Base-by-base conservation (phyloP, 2,113 vertebrate genomes). In the Crypturellus undulatus region DNA sequence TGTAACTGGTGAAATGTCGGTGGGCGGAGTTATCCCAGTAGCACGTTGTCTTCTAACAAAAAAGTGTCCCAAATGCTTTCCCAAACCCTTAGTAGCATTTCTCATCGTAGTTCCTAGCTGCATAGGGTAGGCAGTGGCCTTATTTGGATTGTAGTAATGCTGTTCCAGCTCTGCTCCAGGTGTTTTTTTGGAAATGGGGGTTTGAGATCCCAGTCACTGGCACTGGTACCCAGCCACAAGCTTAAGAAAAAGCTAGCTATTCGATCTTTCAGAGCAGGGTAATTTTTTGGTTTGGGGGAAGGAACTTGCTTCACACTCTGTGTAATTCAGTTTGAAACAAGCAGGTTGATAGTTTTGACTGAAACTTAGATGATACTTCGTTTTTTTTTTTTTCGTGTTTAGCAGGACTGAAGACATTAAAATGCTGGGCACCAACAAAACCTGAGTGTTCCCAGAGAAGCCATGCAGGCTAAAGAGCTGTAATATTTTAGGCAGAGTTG, bases 41-140 rank as follows among this genome's bases (percentile, higher is more conserved):
- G 49, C 1, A 47, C 3, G 3, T 16, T 5, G 6, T 2, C 1
- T 25, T 14, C 65, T 47, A 26, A 7, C 7, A 9, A 5, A 6
- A 1, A 28, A 13, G 26, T 7, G 26, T 2, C 51, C 26, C 51
- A 54, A 54, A 14, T 13, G 26, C 9, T 0, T 38, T 64, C 0
- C 0, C 16, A 24, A 47, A 38, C 4, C 0, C 3, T 8, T 1
- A 28, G 18, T 16, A 4, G 1, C 6, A 7, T 0, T 7, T 1
- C 3, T 51, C 19, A 0, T 14, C 9, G 21, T 20, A 18, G 36
- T 4, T 2, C 5, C 5, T 19, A 42, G 32, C 10, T 0, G 6
- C 1, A 2, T 42, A 11, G 43, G 5, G 10, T 15, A 9, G 69
- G 60, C 45, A 16, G 3, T 6, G 0, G 5, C 45, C 21, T 8